Conservation (phyloP, 2,797 vertebrate species). For the Cuniculus paca region DNA sequence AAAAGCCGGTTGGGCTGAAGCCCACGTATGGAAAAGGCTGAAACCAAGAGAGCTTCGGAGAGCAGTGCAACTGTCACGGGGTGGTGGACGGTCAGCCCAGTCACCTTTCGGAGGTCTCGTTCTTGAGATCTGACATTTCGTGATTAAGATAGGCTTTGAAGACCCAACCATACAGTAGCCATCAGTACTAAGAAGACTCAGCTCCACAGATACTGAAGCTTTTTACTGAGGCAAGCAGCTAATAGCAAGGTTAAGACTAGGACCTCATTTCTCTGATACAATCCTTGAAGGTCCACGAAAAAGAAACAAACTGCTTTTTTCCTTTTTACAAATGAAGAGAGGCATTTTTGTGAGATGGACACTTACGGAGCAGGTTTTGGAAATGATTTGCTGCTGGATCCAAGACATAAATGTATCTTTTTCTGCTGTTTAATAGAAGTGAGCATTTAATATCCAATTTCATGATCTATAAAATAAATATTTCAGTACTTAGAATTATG, state of each 20-base stretch:
- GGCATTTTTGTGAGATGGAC: conserved; percentile 28
- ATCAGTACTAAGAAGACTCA: not conserved
- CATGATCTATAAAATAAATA: conserved; percentile 43
- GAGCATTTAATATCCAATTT: conserved; percentile 22
- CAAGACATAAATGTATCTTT: conserved; percentile 20
- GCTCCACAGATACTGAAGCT: not conserved
- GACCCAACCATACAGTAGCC: not conserved
- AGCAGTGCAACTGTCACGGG: not conserved
- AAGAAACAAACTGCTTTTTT: conserved; percentile 27
- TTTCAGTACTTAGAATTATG: conserved; percentile 47
- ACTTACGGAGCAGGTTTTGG: not conserved
- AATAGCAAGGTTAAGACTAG: not conserved
- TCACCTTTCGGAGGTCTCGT: not conserved
- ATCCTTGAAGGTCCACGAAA: not conserved
- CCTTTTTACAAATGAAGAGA: not conserved
- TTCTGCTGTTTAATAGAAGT: conserved; percentile 40
- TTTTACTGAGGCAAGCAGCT: not conserved
- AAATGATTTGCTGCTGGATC: not conserved
- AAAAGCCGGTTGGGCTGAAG: not conserved
- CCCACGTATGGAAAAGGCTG: not conserved
- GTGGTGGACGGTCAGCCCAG: not conserved
- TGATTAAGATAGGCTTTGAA: not conserved
- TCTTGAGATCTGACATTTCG: not conserved
- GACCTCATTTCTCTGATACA: not conserved
- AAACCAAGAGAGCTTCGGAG: not conserved